Evolutionary conservation across 1,140 invertebrate species (phyloP), one percentile per base, ranked within the genome.

Genomic region (Halesus radiatus): DNA sequence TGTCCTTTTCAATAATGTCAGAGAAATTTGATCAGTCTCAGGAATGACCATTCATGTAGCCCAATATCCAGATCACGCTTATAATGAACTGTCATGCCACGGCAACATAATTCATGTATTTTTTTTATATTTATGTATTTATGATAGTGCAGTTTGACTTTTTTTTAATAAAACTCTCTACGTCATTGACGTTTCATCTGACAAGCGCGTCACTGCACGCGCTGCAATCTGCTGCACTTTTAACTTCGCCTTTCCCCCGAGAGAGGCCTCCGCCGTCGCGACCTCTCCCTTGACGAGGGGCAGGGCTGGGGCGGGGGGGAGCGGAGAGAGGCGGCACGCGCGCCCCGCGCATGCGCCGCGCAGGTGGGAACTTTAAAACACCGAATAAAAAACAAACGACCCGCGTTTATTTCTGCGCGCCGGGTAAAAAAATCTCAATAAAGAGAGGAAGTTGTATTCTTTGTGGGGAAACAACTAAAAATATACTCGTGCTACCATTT

Each of bases 391-490:
- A 79, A 73, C 68, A 68, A 58, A 54, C 45, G 29, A 23, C 50
- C 62, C 76, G 58, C 60, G 75, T 76, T 62, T 60, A 76, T 78
- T 64, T 78, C 76, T 50, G 22, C 45, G 64, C 52, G 20, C 16
- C 62, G 52, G 78, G 45, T 72, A 64, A 79, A 58, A 73, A 79
- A 72, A 73, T 73, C 78, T 73, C 22, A 37, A 79, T 72, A 79
- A 79, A 79, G 70, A 74, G 54, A 73, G 78, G 78, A 79, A 73
- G 78, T 77, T 60, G 62, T 62, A 73, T 73, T 73, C 68, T 79
- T 79, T 60, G 52, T 79, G 78, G 78, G 78, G 78, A 79, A 78
- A 79, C 78, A 79, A 79, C 78, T 62, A 73, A 79, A 79, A 79
- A 79, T 79, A 79, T 26, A 73, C 70, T 56, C 50, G 22, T 54